Conservation (phyloP, 1,140 invertebrate species). For the Drosophila truncata region DNA sequence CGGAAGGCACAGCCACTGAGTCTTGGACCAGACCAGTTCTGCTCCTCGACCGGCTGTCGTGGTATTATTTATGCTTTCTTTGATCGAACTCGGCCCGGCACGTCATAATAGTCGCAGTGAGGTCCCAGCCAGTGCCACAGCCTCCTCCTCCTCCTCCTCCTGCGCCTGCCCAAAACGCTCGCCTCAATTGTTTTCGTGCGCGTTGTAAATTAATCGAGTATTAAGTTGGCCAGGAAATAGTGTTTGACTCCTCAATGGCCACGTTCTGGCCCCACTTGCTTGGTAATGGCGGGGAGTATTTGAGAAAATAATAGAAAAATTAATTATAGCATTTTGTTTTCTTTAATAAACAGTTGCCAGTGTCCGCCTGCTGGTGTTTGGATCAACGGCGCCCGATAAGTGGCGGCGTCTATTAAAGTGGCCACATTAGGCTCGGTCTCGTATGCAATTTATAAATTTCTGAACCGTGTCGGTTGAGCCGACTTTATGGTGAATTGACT, state of each 20-base stretch:
- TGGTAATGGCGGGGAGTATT: constrained; percentile 39
- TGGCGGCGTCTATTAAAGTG: constrained; percentile 66
- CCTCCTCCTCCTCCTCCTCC: neutral
- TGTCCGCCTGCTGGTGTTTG: constrained; percentile 56
- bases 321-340: constrained; percentile 79
- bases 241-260: constrained; percentile 52
- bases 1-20: constrained; percentile 9
- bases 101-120: constrained; percentile 68
- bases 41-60: constrained; percentile 43
- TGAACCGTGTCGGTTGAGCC: constrained; percentile 28
- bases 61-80: constrained; percentile 81
- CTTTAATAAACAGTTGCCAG: constrained; percentile 68
- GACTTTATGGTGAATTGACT: constrained; percentile 36
- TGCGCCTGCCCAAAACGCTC: constrained; percentile 10
- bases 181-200: constrained; percentile 72
- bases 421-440: constrained; percentile 62
- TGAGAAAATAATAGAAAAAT: constrained; percentile 71
- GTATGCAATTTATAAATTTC: constrained; percentile 69
- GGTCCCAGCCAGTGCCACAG: constrained; percentile 29
- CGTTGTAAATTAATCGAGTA: constrained; percentile 75
- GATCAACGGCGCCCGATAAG: constrained; percentile 70
- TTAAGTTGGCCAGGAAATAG: constrained; percentile 72
- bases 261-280: constrained; percentile 36
- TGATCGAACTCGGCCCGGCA: constrained; percentile 75
- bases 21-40: constrained; percentile 66